A percentile compares a stretch with the other conserved stretches of the same genome.
These are phyloP conservation scores for Neoarius graeffei DNA, from an alignment of 2,113 vertebrate species.

Conservation along the genomic window DNA sequence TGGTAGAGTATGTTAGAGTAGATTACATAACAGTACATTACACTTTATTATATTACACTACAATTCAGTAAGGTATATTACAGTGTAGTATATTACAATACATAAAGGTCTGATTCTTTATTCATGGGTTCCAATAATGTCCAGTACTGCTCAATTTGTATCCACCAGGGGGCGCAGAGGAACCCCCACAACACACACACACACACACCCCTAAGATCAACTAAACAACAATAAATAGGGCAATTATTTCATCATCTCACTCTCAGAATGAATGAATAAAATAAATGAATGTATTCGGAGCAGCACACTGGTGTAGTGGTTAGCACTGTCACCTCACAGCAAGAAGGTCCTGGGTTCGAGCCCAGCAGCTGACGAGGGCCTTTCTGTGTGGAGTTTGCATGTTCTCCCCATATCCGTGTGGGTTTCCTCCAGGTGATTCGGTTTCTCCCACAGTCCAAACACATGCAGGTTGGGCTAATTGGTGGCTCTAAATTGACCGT, in stretches of 20 bases:
- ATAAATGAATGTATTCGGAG: neutral
- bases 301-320: no score
- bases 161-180: neutral
- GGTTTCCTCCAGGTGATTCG: no score
- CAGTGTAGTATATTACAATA: neutral
- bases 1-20: neutral
- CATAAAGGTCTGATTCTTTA: neutral
- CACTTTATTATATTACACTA: neutral
- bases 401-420: no score
- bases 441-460: no score
- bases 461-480: no score
- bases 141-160: neutral
- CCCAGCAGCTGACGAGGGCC: no score
- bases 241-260: neutral
- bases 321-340: no score
- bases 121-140: neutral
- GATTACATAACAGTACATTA: neutral
- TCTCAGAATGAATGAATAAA: neutral
- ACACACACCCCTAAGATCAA: neutral
- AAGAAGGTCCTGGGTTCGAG: no score
- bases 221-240: neutral
- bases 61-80: neutral
- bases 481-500: no score
- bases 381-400: no score
- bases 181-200: neutral